These are phyloP conservation scores for Drosophila quinaria DNA, from an alignment of 2,888 invertebrate genomes.

Conservation along the genomic window DNA sequence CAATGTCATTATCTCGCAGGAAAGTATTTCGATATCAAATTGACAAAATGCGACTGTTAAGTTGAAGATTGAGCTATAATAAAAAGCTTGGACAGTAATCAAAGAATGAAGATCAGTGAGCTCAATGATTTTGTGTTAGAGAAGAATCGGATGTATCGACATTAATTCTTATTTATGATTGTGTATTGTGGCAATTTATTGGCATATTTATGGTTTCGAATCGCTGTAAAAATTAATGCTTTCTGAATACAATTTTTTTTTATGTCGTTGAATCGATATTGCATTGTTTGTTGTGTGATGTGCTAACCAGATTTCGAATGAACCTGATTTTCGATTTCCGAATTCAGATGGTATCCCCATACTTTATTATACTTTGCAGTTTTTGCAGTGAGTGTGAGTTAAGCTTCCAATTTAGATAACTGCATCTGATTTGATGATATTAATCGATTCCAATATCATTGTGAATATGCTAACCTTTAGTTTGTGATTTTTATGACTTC, in stretches of 20 bases:
- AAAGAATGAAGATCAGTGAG: conserved; percentile 7
- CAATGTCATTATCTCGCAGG: background rate
- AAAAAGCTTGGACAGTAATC: conserved; percentile 14
- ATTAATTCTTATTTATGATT: conserved; percentile 38
- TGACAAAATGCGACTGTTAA: background rate
- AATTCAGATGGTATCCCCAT: conserved; percentile 19
- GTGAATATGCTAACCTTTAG: conserved; percentile 49
- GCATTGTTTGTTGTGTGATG: conserved; percentile 14
- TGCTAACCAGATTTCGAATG: conserved; percentile 30
- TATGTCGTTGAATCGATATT: conserved; percentile 2
- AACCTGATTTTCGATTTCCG: conserved; percentile 30
- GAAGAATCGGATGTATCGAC: conserved; percentile 1
- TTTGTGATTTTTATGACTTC: conserved; percentile 50
- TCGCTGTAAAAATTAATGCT: conserved; percentile 37
- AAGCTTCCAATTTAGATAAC: background rate
- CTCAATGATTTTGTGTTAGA: background rate
- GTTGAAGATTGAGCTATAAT: background rate
- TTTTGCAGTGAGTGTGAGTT: conserved; percentile 8
- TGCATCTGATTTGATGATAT: conserved; percentile 20
- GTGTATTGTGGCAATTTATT: conserved; percentile 35
- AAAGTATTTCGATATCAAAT: background rate
- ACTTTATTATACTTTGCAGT: conserved; percentile 5
- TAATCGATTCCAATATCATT: conserved; percentile 40
- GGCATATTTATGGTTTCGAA: conserved; percentile 39
- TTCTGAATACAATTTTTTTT: conserved; percentile 34